phyloP scores from a whole-genome alignment of 2,888 invertebrate genomes.

The Amphipoea lucens region DNA sequence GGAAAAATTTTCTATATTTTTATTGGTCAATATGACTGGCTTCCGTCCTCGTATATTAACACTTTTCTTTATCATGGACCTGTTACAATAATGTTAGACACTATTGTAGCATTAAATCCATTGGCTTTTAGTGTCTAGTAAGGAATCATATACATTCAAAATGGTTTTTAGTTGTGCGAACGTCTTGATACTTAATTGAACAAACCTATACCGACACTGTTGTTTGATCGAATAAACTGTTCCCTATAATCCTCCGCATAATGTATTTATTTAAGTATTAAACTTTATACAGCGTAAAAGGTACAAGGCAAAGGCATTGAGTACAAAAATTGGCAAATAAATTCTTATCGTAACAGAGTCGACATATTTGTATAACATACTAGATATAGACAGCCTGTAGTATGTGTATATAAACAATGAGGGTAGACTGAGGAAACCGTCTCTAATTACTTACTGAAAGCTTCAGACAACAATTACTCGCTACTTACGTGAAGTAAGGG shows the following conservation, averaged over 20 bases:
- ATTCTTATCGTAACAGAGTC: neutral
- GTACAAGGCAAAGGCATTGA: neutral
- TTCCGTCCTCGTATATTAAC: conserved; percentile 34
- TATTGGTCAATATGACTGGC: conserved; percentile 46
- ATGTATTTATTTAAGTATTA: neutral
- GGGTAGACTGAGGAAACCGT: neutral
- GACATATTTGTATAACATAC: neutral
- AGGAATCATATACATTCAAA: neutral
- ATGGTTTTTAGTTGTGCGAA: neutral
- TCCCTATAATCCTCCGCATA: no score
- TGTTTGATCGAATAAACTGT: neutral
- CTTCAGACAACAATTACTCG: conserved; percentile 34
- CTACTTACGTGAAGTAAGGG: conserved; percentile 10
- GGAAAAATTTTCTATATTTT: no score
- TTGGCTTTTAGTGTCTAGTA: neutral
- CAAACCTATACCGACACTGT: neutral
- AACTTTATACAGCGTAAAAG: neutral
- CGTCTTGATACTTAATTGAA: no score
- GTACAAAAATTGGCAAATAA: neutral
- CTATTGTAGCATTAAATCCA: neutral
- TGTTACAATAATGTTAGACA: conserved; percentile 8
- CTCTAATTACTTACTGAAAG: conserved; percentile 45
- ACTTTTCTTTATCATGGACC: conserved; percentile 27
- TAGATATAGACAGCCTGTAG: neutral
- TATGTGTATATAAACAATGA: conserved; percentile 10